Base-by-base conservation (phyloP, 2,797 vertebrate genomes). In the Pangasius mekongensis region DNA sequence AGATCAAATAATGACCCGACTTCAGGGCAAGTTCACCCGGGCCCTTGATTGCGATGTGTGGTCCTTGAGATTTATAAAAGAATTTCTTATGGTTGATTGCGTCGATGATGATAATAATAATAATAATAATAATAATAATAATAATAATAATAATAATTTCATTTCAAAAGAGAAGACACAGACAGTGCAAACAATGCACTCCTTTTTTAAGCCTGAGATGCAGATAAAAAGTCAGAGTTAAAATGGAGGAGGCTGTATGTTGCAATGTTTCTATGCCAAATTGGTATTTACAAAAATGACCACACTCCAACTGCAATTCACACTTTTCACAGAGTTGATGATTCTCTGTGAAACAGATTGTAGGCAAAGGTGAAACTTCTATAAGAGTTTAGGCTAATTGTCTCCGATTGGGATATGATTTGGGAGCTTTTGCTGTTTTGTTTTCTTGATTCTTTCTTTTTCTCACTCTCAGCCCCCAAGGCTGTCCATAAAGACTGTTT, bases 1-100 rank as follows among this genome's bases (percentile, higher is more conserved):
- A 99, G 98, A 99, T 99, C 98, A 99, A 99, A 99, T 98, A 98
- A 99, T 98, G 98, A 99, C 97, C 98, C 97, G 96, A 97, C 97
- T 98, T 98, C 98, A 96, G 97, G 98, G 98, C 98, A 99, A 99
- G 97, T 98, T 98, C 98, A 98, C 96, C 95, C 96, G 96, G 96
- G 97, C 97, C 64, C 98, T 99, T 99, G 97, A 98, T 99, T 98
- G 95, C 96, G 95, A 97, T 99, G 98, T 99, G 98, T 99, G 98
- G 98, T 99, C 98, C 97, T 98, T 97, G 96, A 97, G 95, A 96
- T 97, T 97, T 97, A 97, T 98, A 98, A 98, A 98, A 97, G 96
- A 98, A 97, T 97, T 96, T 95, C 96, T 96, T 96, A 96, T 95
- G 95, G 96, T 95, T 96, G 87, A 84, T 58, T 71, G 91, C 6